Evolutionary conservation across 1,140 invertebrate species (phyloP), one percentile per base, ranked within the genome.

Genomic region (Cecropterus lyciades): DNA sequence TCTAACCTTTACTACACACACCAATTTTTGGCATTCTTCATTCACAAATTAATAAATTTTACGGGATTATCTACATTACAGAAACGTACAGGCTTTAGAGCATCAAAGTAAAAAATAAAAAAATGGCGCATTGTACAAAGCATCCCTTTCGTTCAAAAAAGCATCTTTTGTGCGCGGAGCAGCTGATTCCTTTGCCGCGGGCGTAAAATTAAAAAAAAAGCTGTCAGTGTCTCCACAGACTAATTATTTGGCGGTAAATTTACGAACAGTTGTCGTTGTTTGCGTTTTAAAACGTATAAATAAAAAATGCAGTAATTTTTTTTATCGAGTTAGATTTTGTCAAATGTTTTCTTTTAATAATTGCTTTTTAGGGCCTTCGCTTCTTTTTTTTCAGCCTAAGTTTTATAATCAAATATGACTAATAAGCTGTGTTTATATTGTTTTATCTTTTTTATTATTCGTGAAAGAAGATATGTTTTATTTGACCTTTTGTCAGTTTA

Each of bases 61-160:
- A 13, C 53, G n/a, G 57, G 42, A 48, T 48, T 63, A 48, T 68
- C 66, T 53, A 55, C 13, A 56, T 5, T 63, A 63, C 13, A 43
- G 51, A 13, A 63, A 62, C 51, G 15, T 37, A 43, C 14, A 37
- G 56, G 17, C 43, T 53, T 42, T 56, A 52, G 14, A 20, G 43
- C 17, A 17, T 11, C 56, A 63, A 63, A 68, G 55, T 56, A 49
- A 49, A 55, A 67, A 67, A 63, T 3, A 5, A 30, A 30, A 30
- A 66, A 67, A 59, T 37, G 15, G 30, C 55, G 37, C 45, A 64
- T 57, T 68, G 59, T 63, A 43, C 20, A 55, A 16, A 57, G 14
- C 59, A 69, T 69, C 67, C 67, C 67, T 69, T 69, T 69, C 67
- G 67, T 56, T 45, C 33, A 49, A 64, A 69, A 68, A 67, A 63